Base-by-base conservation (phyloP, 2,888 invertebrate genomes). In the Tortricodes alternella region DNA sequence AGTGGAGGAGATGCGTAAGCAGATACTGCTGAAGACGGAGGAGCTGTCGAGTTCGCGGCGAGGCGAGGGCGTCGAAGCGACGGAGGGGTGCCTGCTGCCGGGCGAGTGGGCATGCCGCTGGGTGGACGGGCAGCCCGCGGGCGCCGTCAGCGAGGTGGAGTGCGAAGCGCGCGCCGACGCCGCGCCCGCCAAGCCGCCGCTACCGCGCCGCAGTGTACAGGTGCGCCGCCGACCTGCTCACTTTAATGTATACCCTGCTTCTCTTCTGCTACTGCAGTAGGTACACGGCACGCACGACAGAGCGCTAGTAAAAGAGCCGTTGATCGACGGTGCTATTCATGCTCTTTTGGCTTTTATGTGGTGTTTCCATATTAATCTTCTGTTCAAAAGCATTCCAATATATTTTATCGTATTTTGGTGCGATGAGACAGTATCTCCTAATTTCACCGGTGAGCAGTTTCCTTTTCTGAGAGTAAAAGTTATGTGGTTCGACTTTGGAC, bases 101-200 rank as follows among this genome's bases (percentile, higher is more conserved):
- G 92, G 92, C 1, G 93, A 93, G 73, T 93, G 93, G 93, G 92
- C 92, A 61, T 94, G 92, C 66, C 92, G 91, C 62, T 95, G 95
- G 94, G 87, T 93, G n/a, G 93, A 94, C 63, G 94, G 94, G 24
- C 93, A 93, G 70, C 95, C 95, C 0, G 92, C 94, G 35, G 95
- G 95, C 0, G 75, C 74, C 6, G 91, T 92, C 75, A 71, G 85
- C 69, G 88, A 89, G 64, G 72, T 92, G 19, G 82, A 80, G 53
- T 62, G 67, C 1, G 81, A 91, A 24, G 73, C 79, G 1, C 88
- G 89, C 37, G 41, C 48, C 0, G 19, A 13, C 52, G 90, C 91
- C 44, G 67, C 64, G 0, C 69, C 66, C 16, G 86, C 82, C 37
- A 89, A 86, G 58, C 83, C 84, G 0, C 89, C 86, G 0, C 77